Evolutionary conservation across 2,113 vertebrate species (phyloP).

Genomic region (Austrofundulus limnaeus): DNA sequence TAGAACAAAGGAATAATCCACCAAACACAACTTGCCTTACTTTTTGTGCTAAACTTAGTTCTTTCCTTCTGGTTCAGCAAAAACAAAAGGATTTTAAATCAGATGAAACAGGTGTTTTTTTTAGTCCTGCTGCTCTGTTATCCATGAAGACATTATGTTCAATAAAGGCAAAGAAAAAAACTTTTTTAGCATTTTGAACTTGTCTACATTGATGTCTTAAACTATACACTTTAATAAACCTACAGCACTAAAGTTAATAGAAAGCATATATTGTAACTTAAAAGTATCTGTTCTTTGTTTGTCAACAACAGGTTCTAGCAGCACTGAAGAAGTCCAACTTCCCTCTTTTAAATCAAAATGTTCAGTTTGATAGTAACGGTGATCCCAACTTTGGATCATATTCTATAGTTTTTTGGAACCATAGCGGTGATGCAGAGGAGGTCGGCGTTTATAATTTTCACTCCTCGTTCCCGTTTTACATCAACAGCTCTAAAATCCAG

Average conservation of each 20-base stretch:
- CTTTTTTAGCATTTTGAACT: too few species aligned
- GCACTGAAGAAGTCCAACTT: constrained; percentile 80
- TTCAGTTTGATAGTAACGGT: constrained; percentile 80
- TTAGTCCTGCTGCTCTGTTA: too few species aligned
- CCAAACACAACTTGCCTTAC: too few species aligned
- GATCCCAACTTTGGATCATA: constrained; percentile 74
- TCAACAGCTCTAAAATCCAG: constrained; percentile 70
- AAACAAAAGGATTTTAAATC: too few species aligned
- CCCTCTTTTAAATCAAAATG: constrained; percentile 65
- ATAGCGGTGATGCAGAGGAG: constrained; percentile 51
- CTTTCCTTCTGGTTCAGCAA: too few species aligned
- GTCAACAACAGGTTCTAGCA: constrained; percentile 44
- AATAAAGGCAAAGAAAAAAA: too few species aligned
- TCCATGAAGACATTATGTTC: too few species aligned
- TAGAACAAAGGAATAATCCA: too few species aligned
- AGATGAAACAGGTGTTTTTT: too few species aligned
- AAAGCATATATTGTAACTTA: not conserved
- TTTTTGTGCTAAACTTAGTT: too few species aligned
- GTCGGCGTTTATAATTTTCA: constrained; percentile 74
- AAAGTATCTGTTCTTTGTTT: not conserved
- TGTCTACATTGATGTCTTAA: too few species aligned
- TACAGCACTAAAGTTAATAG: not conserved
- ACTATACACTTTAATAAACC: too few species aligned
- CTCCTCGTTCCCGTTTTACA: constrained; percentile 52
- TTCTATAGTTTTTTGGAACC: constrained; percentile 81